Evolutionary conservation across 2,797 vertebrate genomes (phyloP).

Genomic region (Brotula barbata): DNA sequence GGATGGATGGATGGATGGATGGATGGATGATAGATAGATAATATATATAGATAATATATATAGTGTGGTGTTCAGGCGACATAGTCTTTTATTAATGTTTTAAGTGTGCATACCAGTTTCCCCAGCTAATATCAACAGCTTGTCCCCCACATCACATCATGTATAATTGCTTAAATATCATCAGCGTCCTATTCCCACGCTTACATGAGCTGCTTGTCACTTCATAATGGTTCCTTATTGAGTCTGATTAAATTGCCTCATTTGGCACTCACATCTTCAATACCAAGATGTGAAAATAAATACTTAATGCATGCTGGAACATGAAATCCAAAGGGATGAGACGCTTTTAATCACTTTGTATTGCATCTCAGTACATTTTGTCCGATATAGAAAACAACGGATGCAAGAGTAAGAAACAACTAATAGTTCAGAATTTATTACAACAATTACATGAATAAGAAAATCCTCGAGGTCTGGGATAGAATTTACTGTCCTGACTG

Average conservation of each 20-base stretch:
- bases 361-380: conserved; percentile 25
- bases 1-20: too few species aligned
- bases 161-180: conserved; percentile 46
- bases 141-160: conserved; percentile 35
- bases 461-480: too few species aligned
- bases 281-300: conserved; percentile 41
- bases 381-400: background rate
- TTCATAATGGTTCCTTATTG: conserved; percentile 51
- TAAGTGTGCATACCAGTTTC: conserved; percentile 23
- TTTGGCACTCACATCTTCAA: conserved; percentile 37
- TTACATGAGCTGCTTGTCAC: conserved; percentile 32
- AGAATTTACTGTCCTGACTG: too few species aligned
- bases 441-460: too few species aligned
- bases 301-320: conserved; percentile 41
- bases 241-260: conserved; percentile 54
- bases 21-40: too few species aligned
- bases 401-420: background rate
- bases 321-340: conserved; percentile 23
- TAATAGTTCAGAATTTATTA: too few species aligned
- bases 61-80: too few species aligned
- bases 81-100: too few species aligned
- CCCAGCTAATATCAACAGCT: conserved; percentile 19
- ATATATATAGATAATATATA: too few species aligned
- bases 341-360: background rate
- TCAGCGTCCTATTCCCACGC: conserved; percentile 28